phyloP scores from a whole-genome alignment of 2,888 invertebrate genomes.

The Sminthurinus aureus region DNA sequence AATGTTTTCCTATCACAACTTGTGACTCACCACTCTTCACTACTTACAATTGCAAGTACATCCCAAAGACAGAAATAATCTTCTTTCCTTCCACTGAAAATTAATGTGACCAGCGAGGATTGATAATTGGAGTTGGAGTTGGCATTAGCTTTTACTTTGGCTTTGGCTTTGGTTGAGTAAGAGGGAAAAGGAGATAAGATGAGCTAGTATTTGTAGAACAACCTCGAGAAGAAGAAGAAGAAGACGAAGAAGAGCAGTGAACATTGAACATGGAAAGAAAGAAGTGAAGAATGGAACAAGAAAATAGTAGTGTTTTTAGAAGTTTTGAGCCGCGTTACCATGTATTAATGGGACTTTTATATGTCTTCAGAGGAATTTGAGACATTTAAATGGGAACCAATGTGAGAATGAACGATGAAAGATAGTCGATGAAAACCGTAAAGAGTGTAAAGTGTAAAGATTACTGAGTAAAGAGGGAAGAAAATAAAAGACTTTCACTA shows the following conservation, averaged over 20 bases:
- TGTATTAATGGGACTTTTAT: slow-evolving; percentile 38
- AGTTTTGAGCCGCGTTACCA: slow-evolving; percentile 20
- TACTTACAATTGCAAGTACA: no score
- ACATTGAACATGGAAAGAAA: background rate
- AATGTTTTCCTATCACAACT: no score
- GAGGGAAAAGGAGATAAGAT: slow-evolving; percentile 8
- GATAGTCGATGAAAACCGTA: slow-evolving; percentile 25
- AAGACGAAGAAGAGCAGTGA: background rate
- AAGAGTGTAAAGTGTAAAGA: background rate
- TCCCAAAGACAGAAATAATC: background rate
- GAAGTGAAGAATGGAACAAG: background rate
- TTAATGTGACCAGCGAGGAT: slow-evolving; percentile 28
- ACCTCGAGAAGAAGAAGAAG: slow-evolving; percentile 11
- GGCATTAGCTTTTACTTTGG: background rate
- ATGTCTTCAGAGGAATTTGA: slow-evolving; percentile 30
- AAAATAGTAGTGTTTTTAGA: slow-evolving; percentile 16
- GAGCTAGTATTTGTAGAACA: background rate
- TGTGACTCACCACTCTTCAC: no score
- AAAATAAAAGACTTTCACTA: no score
- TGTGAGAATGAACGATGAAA: slow-evolving; percentile 29
- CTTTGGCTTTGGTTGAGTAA: background rate
- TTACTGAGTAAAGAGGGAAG: background rate
- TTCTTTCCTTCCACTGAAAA: background rate
- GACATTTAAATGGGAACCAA: slow-evolving; percentile 31
- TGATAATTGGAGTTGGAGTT: slow-evolving; percentile 24